A percentile compares a stretch with the other conserved stretches of the same genome.
Conservation (phyloP, 2,113 vertebrate species). For the Thunnus thynnus region DNA sequence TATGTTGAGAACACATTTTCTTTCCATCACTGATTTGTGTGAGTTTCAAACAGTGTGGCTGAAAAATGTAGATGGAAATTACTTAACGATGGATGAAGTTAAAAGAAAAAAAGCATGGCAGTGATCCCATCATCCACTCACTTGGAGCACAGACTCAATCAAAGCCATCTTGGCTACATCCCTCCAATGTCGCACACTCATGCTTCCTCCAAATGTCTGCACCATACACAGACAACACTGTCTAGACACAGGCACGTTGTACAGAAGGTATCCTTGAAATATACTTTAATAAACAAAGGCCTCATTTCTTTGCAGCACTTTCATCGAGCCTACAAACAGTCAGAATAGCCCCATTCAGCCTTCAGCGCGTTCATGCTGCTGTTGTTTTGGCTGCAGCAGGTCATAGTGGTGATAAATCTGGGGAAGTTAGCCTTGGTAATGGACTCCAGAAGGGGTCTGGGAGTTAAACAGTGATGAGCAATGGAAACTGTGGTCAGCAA, state of each 20-base stretch:
- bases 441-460: slow-evolving; percentile 78
- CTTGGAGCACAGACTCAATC: slow-evolving; percentile 30
- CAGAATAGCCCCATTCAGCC: slow-evolving; percentile 57
- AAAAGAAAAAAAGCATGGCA: slow-evolving; percentile 60
- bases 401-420: slow-evolving; percentile 80
- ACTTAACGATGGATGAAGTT: slow-evolving; percentile 47
- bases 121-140: slow-evolving; percentile 53
- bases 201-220: slow-evolving; percentile 23
- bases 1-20: slow-evolving; percentile 37
- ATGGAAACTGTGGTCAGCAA: slow-evolving; percentile 82
- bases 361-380: slow-evolving; percentile 52
- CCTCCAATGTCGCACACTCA: slow-evolving; percentile 14
- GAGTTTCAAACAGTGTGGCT: slow-evolving; percentile 53
- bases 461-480: slow-evolving; percentile 83
- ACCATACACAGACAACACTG: background rate
- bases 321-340: slow-evolving; percentile 18
- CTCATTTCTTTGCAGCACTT: slow-evolving; percentile 39
- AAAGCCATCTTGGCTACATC: slow-evolving; percentile 55
- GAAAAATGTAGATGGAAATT: slow-evolving; percentile 57
- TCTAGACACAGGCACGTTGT: slow-evolving; percentile 37
- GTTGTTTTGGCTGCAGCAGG: slow-evolving; percentile 77
- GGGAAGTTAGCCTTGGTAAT: slow-evolving; percentile 79
- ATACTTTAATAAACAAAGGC: slow-evolving; percentile 52
- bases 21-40: slow-evolving; percentile 41
- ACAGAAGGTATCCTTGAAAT: slow-evolving; percentile 42